These are phyloP conservation scores for Coregonus clupeaformis DNA, from an alignment of 2,113 vertebrate genomes.

Conservation along the genomic window DNA sequence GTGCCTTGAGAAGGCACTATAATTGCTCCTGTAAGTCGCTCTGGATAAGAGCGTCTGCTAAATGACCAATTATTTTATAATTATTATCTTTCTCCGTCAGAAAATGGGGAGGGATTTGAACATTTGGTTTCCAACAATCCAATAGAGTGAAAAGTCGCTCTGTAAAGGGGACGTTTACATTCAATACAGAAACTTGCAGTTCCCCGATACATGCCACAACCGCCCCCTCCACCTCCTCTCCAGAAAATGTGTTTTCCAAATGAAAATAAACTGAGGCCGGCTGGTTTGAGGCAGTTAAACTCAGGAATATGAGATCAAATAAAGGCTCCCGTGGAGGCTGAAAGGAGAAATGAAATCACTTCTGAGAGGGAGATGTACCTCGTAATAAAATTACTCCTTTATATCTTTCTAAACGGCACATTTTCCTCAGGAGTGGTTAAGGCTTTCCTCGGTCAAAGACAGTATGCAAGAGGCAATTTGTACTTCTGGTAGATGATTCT, in stretches of 20 bases:
- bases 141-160: constrained; percentile 11
- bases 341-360: constrained; percentile 79
- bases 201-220: constrained; percentile 25
- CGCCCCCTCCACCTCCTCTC: constrained; percentile 62
- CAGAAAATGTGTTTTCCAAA: constrained; percentile 83
- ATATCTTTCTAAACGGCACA: constrained; percentile 80
- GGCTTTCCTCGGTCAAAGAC: constrained; percentile 75
- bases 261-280: constrained; percentile 80
- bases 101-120: too few relatives aligned
- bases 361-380: constrained; percentile 74
- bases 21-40: too few relatives aligned
- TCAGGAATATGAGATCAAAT: constrained; percentile 83
- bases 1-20: too few relatives aligned
- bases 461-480: constrained; percentile 78
- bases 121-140: constrained; percentile 50
- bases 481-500: constrained; percentile 70
- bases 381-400: constrained; percentile 83
- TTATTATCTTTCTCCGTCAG: constrained; percentile 21
- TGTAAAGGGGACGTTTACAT: constrained; percentile 67
- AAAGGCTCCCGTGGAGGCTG: constrained; percentile 77
- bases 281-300: constrained; percentile 75
- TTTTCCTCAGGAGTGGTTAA: constrained; percentile 74
- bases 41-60: too few relatives aligned
- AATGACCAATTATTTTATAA: too few relatives aligned
- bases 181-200: constrained; percentile 58